Percentiles rank a stretch among this genome's conserved stretches.
phyloP scores from a whole-genome alignment of 2,888 invertebrate genomes.

The Charanyca ferruginea region DNA sequence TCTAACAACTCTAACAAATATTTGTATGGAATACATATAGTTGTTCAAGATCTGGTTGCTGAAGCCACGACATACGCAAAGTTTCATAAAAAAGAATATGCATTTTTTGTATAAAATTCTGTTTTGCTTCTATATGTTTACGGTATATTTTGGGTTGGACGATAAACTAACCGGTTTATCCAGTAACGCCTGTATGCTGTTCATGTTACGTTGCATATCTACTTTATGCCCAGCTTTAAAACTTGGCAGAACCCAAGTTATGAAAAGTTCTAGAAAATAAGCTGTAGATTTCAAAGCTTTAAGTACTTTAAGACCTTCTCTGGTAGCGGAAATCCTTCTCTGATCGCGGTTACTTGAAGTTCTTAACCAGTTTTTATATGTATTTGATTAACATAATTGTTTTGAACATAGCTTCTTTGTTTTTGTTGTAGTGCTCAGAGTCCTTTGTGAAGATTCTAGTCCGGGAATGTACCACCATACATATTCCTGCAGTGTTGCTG shows the following conservation, averaged over 20 bases:
- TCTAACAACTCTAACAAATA: no score
- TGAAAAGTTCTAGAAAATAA: conserved; percentile 23
- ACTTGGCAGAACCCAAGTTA: conserved; percentile 16
- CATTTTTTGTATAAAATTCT: not conserved
- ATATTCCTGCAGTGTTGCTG: no score
- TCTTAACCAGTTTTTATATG: not conserved
- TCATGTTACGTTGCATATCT: conserved; percentile 3
- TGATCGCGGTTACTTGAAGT: not conserved
- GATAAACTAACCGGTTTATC: conserved; percentile 13
- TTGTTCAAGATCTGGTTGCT: no score
- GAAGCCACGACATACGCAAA: no score
- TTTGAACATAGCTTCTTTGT: no score
- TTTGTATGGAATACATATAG: no score
- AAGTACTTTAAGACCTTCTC: not conserved
- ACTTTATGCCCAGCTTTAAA: conserved; percentile 23
- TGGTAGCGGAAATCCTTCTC: not conserved
- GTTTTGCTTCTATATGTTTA: not conserved
- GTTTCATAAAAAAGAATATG: no score
- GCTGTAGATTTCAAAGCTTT: conserved; percentile 23
- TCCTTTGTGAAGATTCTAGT: no score
- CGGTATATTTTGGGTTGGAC: not conserved
- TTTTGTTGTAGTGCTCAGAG: no score
- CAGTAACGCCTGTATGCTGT: not conserved
- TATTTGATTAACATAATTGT: no score
- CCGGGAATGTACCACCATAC: no score